phyloP scores from a whole-genome alignment of 2,113 vertebrate species.

The mouse (Mus musculus) region DNA sequence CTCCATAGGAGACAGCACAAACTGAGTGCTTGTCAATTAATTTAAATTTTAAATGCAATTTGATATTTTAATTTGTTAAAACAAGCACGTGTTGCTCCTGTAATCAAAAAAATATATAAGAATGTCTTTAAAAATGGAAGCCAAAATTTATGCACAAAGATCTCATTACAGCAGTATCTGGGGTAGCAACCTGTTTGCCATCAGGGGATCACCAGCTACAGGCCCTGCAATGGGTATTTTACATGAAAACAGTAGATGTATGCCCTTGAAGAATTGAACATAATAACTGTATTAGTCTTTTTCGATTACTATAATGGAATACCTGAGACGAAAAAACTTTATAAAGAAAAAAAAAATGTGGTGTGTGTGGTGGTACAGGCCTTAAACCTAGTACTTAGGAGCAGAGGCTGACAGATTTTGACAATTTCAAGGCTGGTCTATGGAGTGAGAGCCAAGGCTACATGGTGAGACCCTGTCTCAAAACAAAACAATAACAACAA shows the following conservation, averaged over 20 bases:
- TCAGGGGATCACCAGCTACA: neutral
- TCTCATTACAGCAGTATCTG: neutral
- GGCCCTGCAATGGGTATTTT: neutral
- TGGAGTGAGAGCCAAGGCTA: neutral
- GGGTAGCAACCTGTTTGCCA: neutral
- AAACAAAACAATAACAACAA: neutral
- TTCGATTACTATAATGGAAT: neutral
- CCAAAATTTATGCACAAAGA: neutral
- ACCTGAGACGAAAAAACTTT: neutral
- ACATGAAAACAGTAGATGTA: neutral
- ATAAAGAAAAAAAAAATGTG: neutral
- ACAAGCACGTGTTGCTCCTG: conserved; percentile 22
- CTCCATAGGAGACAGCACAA: conserved; percentile 28
- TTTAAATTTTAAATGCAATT: conserved; percentile 70
- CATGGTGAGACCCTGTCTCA: neutral
- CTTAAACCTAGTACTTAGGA: neutral
- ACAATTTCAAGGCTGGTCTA: neutral
- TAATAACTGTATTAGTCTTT: neutral
- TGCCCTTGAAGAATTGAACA: neutral
- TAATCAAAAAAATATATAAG: conserved; percentile 66
- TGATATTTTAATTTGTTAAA: conserved; percentile 66
- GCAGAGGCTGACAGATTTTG: neutral
- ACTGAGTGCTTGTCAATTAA: conserved; percentile 33
- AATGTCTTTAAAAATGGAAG: conserved; percentile 2
- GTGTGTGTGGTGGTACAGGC: neutral